A percentile compares a stretch with the other conserved stretches of the same genome.
Evolutionary conservation across 2,113 vertebrate species (phyloP).

Genomic region (Stigmatopora nigra): DNA sequence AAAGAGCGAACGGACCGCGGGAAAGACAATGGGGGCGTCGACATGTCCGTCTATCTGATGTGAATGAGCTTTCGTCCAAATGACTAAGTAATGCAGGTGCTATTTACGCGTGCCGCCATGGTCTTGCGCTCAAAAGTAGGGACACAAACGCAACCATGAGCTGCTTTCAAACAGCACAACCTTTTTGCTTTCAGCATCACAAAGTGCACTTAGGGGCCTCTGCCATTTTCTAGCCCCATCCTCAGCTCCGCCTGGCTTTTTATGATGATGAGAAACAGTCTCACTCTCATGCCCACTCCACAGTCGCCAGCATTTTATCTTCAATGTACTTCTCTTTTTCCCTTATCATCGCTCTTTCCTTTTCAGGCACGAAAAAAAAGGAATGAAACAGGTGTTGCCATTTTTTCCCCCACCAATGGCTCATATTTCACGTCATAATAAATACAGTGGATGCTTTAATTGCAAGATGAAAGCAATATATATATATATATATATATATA

Average conservation of each 20-base stretch:
- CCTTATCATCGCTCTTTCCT: slow-evolving; percentile 7
- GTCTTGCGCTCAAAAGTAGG: slow-evolving; percentile 10
- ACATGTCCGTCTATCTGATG: slow-evolving; percentile 29
- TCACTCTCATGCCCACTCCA: slow-evolving; percentile 26
- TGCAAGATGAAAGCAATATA: no score
- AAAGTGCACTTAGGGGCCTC: slow-evolving; percentile 55
- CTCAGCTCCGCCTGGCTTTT: slow-evolving; percentile 33
- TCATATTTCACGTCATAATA: background rate
- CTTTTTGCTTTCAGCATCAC: slow-evolving; percentile 50
- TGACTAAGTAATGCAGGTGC: slow-evolving; percentile 39
- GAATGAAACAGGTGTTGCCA: background rate
- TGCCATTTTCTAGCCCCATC: slow-evolving; percentile 45
- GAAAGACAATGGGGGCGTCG: slow-evolving; percentile 10
- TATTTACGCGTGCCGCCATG: slow-evolving; percentile 45
- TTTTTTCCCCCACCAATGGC: background rate
- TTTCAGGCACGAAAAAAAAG: slow-evolving; percentile 8
- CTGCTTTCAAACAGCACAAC: slow-evolving; percentile 53
- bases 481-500: no score
- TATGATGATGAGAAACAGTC: slow-evolving; percentile 45
- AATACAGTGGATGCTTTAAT: background rate
- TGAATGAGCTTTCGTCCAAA: slow-evolving; percentile 31
- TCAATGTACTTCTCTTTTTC: slow-evolving; percentile 2
- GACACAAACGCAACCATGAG: slow-evolving; percentile 38
- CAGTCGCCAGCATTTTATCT: slow-evolving; percentile 25
- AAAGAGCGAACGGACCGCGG: slow-evolving; percentile 6